Conservation (phyloP, 1,140 invertebrate species). For the Drosophila kikkawai region DNA sequence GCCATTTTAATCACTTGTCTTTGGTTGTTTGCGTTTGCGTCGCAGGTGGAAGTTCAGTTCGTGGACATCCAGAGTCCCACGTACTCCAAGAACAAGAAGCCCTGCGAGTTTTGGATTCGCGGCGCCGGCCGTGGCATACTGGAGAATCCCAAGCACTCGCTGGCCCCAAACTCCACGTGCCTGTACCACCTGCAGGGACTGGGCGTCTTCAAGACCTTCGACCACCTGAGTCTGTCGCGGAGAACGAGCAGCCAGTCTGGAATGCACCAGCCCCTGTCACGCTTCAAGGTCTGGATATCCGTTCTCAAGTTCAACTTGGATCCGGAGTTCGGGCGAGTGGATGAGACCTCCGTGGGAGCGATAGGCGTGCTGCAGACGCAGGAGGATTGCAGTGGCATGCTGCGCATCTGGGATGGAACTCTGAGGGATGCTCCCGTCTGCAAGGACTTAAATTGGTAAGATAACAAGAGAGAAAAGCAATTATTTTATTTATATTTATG, state of each 20-base stretch:
- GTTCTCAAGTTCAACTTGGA: conserved; percentile 92
- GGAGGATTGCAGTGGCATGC: conserved; percentile 91
- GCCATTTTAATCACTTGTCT: conserved; percentile 15
- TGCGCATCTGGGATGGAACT: conserved; percentile 94
- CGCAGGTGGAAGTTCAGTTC: conserved; percentile 90
- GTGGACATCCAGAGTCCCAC: conserved; percentile 92
- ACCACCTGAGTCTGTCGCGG: conserved; percentile 78
- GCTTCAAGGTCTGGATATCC: conserved; percentile 94
- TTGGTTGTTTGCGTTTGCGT: not conserved
- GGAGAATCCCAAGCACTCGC: conserved; percentile 92
- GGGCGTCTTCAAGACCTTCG: conserved; percentile 82
- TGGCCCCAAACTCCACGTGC: conserved; percentile 94
- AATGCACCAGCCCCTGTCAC: conserved; percentile 83
- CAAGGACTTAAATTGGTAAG: conserved; percentile 92
- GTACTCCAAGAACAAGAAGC: conserved; percentile 92
- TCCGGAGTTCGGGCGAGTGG: conserved; percentile 79
- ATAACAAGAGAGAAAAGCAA: not conserved
- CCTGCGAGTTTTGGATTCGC: conserved; percentile 94
- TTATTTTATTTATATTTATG: not conserved
- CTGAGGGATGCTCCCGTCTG: conserved; percentile 91
- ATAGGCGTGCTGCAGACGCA: conserved; percentile 86
- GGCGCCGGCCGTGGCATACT: conserved; percentile 91
- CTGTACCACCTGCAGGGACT: conserved; percentile 91
- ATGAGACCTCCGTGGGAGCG: conserved; percentile 86
- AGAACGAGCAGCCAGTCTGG: conserved; percentile 69